Percentiles rank a stretch among this genome's conserved stretches.
Conservation (phyloP, 2,797 vertebrate genomes). For the Alca torda region DNA sequence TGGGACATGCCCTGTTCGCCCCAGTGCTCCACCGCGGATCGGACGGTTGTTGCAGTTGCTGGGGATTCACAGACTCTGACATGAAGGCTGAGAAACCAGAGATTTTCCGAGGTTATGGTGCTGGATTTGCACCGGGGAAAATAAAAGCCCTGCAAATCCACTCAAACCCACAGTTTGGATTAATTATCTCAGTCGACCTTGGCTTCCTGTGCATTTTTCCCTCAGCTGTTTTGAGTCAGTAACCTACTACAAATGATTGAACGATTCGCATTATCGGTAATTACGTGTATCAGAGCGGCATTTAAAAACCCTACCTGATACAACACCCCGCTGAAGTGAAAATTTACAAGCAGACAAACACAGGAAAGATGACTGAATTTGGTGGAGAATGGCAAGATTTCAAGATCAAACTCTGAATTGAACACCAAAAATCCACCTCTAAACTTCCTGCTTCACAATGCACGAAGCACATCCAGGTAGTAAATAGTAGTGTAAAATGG, state of each 20-base stretch:
- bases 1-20: neutral
- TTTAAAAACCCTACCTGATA: neutral
- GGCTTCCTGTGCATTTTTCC: neutral
- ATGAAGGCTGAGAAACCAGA: neutral
- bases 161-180: neutral
- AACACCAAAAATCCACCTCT: neutral
- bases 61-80: neutral
- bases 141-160: neutral
- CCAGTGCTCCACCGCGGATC: fast-evolving
- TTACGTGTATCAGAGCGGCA: neutral
- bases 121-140: neutral
- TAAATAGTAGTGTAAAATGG: neutral
- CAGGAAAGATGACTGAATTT: neutral
- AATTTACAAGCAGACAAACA: neutral
- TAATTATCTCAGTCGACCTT: neutral
- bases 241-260: neutral
- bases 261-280: neutral
- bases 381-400: neutral
- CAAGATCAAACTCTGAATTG: neutral
- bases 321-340: neutral
- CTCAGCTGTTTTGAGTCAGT: neutral
- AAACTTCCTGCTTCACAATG: neutral
- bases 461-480: neutral
- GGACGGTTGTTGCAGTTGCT: neutral
- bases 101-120: neutral